A percentile compares a stretch with the other conserved stretches of the same genome.
Conservation (phyloP, 2,797 vertebrate genomes). For the Podargus strigoides region DNA sequence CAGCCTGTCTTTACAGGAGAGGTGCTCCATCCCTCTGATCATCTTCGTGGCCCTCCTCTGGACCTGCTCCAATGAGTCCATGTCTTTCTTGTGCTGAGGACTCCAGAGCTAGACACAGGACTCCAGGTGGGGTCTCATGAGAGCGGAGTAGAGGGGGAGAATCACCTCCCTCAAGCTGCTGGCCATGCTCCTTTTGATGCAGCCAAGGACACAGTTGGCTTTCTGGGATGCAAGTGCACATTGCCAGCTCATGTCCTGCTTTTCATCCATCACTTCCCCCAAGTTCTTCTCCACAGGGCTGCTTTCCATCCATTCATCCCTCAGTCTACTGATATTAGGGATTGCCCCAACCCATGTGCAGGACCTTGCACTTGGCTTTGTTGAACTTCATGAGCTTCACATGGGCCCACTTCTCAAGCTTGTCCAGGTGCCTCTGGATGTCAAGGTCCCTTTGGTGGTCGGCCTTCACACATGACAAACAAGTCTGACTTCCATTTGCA, state of each 20-base stretch:
- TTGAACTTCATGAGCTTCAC: background rate
- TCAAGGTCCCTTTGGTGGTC: background rate
- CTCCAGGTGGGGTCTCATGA: background rate
- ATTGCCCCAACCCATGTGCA: background rate
- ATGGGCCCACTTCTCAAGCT: background rate
- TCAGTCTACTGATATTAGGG: background rate
- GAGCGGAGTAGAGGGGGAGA: background rate
- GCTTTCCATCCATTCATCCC: background rate
- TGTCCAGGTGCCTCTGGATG: background rate
- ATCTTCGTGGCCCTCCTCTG: background rate
- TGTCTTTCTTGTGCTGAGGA: background rate
- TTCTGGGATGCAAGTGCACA: fast-evolving
- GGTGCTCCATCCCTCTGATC: background rate
- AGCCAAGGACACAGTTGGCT: background rate
- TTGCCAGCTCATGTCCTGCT: background rate
- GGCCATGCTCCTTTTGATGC: background rate
- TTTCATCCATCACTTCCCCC: background rate
- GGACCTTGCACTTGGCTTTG: background rate
- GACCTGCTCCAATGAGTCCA: fast-evolving
- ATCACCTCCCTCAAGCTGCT: background rate
- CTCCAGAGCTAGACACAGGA: fast-evolving
- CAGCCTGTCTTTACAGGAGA: background rate
- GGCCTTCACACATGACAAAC: background rate
- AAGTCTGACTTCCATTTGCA: background rate
- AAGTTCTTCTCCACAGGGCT: background rate